phyloP scores from a whole-genome alignment of 2,888 invertebrate species.

The Oligia fasciuncula region DNA sequence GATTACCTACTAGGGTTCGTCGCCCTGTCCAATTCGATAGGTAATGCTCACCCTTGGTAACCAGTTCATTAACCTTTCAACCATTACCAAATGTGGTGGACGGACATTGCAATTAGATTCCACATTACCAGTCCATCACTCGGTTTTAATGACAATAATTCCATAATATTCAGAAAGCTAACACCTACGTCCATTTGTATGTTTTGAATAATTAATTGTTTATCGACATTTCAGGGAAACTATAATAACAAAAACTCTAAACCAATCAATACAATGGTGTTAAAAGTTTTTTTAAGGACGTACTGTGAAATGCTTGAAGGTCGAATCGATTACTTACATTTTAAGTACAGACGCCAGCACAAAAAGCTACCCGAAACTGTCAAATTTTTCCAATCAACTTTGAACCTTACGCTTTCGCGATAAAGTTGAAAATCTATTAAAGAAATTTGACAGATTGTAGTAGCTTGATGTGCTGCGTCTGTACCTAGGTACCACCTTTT shows the following conservation, averaged over 20 bases:
- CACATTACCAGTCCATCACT: neutral
- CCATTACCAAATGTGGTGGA: conserved; percentile 11
- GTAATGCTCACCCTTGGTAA: conserved; percentile 15
- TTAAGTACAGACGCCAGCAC: neutral
- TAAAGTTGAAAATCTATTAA: too few species aligned
- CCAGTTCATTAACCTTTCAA: conserved; percentile 43
- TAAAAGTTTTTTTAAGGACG: conserved; percentile 17
- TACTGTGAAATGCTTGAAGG: conserved; percentile 49
- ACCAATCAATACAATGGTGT: conserved; percentile 23
- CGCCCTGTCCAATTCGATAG: conserved; percentile 12
- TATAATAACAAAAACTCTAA: neutral
- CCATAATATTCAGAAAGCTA: neutral
- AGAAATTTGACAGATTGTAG: too few species aligned
- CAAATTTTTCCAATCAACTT: too few species aligned
- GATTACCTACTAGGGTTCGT: conserved; percentile 1
- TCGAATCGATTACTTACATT: conserved; percentile 19
- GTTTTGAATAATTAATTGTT: conserved; percentile 23
- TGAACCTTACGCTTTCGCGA: too few species aligned
- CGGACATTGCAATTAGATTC: conserved; percentile 8
- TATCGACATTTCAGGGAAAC: conserved; percentile 15
- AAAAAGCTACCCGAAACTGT: too few species aligned
- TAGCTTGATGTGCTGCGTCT: too few species aligned
- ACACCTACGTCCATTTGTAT: neutral
- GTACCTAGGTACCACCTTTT: neutral
- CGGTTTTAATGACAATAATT: conserved; percentile 28